phyloP scores from a whole-genome alignment of 23 tunicate species.

The Diplosoma virens region DNA sequence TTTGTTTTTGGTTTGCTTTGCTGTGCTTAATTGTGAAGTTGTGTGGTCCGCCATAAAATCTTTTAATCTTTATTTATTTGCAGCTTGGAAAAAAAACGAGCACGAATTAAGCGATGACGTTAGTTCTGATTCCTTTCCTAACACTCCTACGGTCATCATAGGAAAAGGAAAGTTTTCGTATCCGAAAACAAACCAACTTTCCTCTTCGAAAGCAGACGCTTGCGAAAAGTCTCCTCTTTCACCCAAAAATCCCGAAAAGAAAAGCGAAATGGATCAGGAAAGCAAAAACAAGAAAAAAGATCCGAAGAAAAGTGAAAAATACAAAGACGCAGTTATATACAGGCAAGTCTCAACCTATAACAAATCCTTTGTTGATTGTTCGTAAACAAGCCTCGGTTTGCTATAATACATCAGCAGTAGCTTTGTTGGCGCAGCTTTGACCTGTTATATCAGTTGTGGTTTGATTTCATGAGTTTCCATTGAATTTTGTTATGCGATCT shows the following conservation, averaged over 20 bases:
- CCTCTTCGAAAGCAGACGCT: neutral
- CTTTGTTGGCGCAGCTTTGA: too few relatives aligned
- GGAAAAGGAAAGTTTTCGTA: constrained; percentile 53
- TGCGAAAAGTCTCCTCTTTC: neutral
- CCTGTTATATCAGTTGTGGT: too few relatives aligned
- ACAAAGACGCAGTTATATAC: constrained; percentile 48
- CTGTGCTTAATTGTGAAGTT: too few relatives aligned
- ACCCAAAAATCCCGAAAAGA: neutral
- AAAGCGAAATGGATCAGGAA: too few relatives aligned
- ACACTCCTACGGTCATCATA: constrained; percentile 46
- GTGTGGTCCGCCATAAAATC: too few relatives aligned
- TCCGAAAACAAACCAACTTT: constrained; percentile 18
- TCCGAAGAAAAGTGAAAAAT: constrained; percentile 15
- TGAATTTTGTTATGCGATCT: too few relatives aligned
- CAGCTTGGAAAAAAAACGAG: constrained; percentile 42
- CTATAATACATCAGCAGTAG: too few relatives aligned
- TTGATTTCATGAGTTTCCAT: too few relatives aligned
- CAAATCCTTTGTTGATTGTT: too few relatives aligned
- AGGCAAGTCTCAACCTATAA: too few relatives aligned
- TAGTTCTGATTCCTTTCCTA: constrained; percentile 64
- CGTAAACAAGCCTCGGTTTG: too few relatives aligned
- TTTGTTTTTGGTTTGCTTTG: too few relatives aligned
- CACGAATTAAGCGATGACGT: constrained; percentile 59
- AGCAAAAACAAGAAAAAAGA: constrained; percentile 1
- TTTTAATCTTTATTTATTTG: neutral